Conservation (phyloP, 2,113 vertebrate species). For the Phocoena phocoena region DNA sequence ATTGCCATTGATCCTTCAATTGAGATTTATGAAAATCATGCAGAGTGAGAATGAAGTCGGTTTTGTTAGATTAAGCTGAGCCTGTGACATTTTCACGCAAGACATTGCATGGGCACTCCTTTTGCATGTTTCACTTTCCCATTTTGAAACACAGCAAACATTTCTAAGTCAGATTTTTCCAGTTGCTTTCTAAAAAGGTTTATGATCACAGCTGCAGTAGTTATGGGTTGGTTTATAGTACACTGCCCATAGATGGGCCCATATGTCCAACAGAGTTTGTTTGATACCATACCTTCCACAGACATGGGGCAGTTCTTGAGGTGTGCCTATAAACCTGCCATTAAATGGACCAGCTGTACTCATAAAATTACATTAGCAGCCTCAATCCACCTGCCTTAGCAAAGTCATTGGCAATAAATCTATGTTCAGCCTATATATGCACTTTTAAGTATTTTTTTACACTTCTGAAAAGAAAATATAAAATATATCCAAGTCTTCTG, state of each 20-base stretch:
- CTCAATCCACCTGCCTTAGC: constrained; percentile 82
- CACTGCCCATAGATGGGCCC: constrained; percentile 83
- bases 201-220: constrained; percentile 90
- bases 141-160: constrained; percentile 82
- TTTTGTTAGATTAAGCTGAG: constrained; percentile 80
- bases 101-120: constrained; percentile 1
- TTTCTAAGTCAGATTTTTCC: constrained; percentile 84
- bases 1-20: constrained; percentile 61
- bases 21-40: constrained; percentile 81
- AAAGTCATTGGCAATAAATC: constrained; percentile 87
- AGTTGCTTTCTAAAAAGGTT: constrained; percentile 82
- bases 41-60: constrained; percentile 70
- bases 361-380: constrained; percentile 85
- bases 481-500: constrained; percentile 80
- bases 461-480: constrained; percentile 86
- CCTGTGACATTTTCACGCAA: constrained; percentile 51
- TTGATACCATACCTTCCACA: constrained; percentile 87
- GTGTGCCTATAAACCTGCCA: constrained; percentile 87
- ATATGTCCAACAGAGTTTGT: constrained; percentile 87
- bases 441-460: constrained; percentile 88
- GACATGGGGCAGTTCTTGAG: constrained; percentile 84
- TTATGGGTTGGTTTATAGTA: constrained; percentile 87
- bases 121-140: not conserved
- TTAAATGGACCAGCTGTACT: constrained; percentile 90
- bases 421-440: constrained; percentile 85